phyloP scores from a whole-genome alignment of 2,888 invertebrate genomes.

The Callimorpha dominula region DNA sequence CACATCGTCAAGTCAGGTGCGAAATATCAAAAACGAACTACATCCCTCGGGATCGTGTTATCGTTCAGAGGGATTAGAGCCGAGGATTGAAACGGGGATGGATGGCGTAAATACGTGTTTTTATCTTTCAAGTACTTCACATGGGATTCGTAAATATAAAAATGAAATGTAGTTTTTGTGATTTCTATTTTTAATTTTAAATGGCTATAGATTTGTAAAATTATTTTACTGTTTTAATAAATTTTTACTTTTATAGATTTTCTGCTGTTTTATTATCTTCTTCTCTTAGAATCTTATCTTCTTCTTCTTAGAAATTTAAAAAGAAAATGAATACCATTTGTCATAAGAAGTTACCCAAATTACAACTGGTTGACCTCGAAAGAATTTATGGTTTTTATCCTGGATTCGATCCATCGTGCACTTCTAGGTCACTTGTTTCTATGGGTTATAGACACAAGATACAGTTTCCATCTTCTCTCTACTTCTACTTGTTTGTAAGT shows the following conservation, averaged over 20 bases:
- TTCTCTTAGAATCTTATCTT: too few species aligned
- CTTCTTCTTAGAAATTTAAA: too few species aligned
- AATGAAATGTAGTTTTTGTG: not conserved
- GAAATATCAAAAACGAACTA: constrained; percentile 37
- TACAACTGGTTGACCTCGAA: too few species aligned
- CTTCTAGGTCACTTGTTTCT: not conserved
- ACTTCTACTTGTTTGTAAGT: not conserved
- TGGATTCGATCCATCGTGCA: too few species aligned
- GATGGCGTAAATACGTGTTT: constrained; percentile 31
- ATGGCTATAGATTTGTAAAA: too few species aligned
- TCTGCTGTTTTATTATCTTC: too few species aligned
- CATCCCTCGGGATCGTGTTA: constrained; percentile 20
- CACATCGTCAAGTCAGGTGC: constrained; percentile 38
- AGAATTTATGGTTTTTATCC: too few species aligned
- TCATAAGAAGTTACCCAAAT: too few species aligned
- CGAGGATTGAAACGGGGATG: constrained; percentile 26
- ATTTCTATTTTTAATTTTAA: too few species aligned
- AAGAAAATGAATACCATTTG: too few species aligned
- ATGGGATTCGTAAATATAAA: constrained; percentile 36
- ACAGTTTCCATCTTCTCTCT: not conserved
- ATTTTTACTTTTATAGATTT: too few species aligned
- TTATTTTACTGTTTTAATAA: too few species aligned
- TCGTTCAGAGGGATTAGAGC: constrained; percentile 27
- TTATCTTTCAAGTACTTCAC: constrained; percentile 39
- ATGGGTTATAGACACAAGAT: not conserved